Conservation (phyloP, 92 coral and sea anemone genomes). For the Phymanthus crucifer region DNA sequence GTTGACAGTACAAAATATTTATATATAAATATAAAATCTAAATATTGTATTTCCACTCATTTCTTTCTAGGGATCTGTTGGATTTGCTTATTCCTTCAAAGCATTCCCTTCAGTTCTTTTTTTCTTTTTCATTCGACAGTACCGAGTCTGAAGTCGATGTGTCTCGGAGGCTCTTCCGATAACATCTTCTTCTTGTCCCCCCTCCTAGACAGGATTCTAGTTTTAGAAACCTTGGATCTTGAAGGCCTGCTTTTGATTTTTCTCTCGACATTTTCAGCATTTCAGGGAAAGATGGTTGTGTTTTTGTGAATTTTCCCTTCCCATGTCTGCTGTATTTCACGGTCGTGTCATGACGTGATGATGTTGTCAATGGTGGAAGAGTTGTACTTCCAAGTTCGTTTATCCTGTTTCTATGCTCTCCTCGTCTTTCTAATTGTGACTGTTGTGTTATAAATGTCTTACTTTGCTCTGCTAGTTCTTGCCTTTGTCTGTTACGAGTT, state of each 20-base stretch:
- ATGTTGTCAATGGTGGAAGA: slow-evolving; percentile 31
- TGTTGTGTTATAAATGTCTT: slow-evolving; percentile 52
- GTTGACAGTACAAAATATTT: background rate
- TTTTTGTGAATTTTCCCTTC: slow-evolving; percentile 36
- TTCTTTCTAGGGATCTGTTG: background rate
- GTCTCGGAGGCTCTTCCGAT: background rate
- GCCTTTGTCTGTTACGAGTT: slow-evolving; percentile 41
- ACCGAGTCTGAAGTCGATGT: background rate
- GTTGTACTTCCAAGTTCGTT: slow-evolving; percentile 38
- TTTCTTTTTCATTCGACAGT: background rate
- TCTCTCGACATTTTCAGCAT: slow-evolving; percentile 74
- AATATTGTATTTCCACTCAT: background rate
- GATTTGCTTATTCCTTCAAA: background rate
- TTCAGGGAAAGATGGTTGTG: slow-evolving; percentile 67
- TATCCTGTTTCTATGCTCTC: background rate
- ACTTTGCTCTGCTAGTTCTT: background rate
- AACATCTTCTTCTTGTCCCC: background rate
- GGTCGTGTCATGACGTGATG: slow-evolving; percentile 7
- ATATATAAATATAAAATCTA: background rate
- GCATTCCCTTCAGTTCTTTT: background rate
- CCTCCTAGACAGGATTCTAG: slow-evolving; percentile 66
- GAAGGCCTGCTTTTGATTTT: slow-evolving; percentile 63
- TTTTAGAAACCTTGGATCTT: slow-evolving; percentile 78
- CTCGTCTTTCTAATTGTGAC: background rate
- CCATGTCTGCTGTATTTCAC: slow-evolving; percentile 22